These are phyloP conservation scores for Zaprionus inermis DNA, from an alignment of 1,140 invertebrate species.

Conservation along the genomic window DNA sequence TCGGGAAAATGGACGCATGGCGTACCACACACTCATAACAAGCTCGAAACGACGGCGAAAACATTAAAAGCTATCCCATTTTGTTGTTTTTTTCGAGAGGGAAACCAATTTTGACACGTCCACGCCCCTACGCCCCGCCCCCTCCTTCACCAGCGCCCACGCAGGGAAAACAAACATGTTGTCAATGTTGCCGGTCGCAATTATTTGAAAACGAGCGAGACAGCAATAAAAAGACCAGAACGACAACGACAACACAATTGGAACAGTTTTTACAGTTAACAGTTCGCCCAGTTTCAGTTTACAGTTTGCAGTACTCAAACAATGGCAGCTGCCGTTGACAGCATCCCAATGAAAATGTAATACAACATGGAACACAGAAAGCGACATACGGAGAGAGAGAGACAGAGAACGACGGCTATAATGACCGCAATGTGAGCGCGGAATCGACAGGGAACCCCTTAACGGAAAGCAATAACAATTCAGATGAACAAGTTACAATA, in stretches of 20 bases:
- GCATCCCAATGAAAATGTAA: slow-evolving; percentile 1
- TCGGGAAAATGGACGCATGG: background rate
- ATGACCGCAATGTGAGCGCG: slow-evolving; percentile 14
- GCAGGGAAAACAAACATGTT: slow-evolving; percentile 34
- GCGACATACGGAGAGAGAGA: background rate
- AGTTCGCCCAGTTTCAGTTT: slow-evolving; percentile 2
- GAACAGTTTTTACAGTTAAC: slow-evolving; percentile 7
- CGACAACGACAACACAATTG: slow-evolving; percentile 18
- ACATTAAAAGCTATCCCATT: background rate
- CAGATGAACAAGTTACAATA: slow-evolving; percentile 6
- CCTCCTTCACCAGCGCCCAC: background rate
- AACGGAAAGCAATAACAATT: slow-evolving; percentile 6
- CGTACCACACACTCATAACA: background rate
- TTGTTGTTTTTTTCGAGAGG: background rate
- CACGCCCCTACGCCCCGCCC: background rate
- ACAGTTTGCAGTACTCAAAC: slow-evolving; percentile 2
- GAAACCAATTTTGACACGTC: background rate
- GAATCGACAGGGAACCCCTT: background rate
- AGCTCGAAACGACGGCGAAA: slow-evolving; percentile 1
- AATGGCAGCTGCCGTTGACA: background rate
- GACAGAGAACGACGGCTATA: background rate
- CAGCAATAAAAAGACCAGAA: slow-evolving; percentile 11
- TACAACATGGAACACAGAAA: background rate
- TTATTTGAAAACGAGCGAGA: slow-evolving; percentile 42
- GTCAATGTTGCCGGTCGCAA: slow-evolving; percentile 39